phyloP scores from a whole-genome alignment of 2,888 invertebrate genomes.

The Amiota minor region DNA sequence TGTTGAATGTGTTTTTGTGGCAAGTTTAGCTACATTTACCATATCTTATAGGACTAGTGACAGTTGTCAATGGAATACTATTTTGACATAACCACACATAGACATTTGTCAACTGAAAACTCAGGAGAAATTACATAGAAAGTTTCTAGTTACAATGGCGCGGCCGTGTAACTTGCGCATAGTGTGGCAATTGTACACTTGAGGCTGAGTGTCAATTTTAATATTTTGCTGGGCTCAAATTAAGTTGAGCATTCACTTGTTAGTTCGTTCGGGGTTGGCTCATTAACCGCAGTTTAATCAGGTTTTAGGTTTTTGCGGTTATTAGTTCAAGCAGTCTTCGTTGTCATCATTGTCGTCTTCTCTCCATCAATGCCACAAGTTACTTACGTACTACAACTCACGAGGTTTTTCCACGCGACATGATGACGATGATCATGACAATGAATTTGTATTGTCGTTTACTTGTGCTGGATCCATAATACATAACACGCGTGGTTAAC shows the following conservation, averaged over 20 bases:
- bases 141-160: neutral
- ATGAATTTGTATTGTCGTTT: neutral
- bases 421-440: constrained; percentile 1
- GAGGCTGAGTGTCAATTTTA: neutral
- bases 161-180: neutral
- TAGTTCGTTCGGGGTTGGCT: constrained; percentile 36
- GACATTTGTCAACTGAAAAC: neutral
- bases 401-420: neutral
- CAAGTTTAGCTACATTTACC: too few species aligned
- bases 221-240: neutral
- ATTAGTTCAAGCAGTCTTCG: constrained; percentile 56
- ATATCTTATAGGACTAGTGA: too few species aligned
- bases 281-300: constrained; percentile 66
- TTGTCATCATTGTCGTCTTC: too few species aligned
- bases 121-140: neutral
- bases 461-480: neutral
- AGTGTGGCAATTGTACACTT: constrained; percentile 16
- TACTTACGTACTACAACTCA: constrained; percentile 1
- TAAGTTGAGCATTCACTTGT: neutral
- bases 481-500: constrained; percentile 53
- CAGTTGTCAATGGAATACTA: too few species aligned
- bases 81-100: too few species aligned
- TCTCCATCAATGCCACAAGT: constrained; percentile 37
- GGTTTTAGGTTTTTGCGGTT: constrained; percentile 56
- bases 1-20: too few species aligned